Percentiles rank a stretch among this genome's conserved stretches.
These are phyloP conservation scores for Eurytoma californica DNA, from an alignment of 2,888 invertebrate genomes.

Conservation along the genomic window DNA sequence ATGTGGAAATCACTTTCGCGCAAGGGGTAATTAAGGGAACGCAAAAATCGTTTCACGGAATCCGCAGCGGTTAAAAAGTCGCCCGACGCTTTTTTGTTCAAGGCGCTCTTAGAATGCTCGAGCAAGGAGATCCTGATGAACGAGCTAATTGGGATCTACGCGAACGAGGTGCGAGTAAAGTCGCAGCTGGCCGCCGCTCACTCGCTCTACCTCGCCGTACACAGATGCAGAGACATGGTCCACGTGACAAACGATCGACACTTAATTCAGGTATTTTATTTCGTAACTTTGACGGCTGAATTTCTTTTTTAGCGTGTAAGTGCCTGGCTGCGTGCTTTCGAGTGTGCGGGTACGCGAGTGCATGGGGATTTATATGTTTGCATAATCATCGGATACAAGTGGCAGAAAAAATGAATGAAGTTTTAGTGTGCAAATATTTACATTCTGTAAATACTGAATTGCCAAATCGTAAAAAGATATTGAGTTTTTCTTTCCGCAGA, in stretches of 20 bases:
- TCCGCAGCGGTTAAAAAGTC: no score
- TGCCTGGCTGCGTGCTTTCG: neutral
- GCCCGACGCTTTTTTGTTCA: neutral
- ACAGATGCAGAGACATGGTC: slow-evolving; percentile 90
- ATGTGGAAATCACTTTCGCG: no score
- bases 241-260: slow-evolving; percentile 91
- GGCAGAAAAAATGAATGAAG: no score
- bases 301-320: neutral
- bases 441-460: no score
- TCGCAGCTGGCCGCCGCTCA: slow-evolving; percentile 87
- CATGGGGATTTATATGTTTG: no score
- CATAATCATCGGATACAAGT: no score
- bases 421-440: no score
- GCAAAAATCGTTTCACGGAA: no score
- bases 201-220: slow-evolving; percentile 90
- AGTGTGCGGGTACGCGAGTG: neutral
- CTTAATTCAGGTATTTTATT: slow-evolving; percentile 82
- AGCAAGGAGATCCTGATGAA: slow-evolving; percentile 77
- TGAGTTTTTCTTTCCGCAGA: no score
- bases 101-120: slow-evolving; percentile 77
- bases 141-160: slow-evolving; percentile 87
- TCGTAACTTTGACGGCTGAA: neutral
- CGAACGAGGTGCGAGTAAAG: slow-evolving; percentile 85
- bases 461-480: no score
- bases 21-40: no score